Base-by-base conservation (phyloP, 2,797 vertebrate genomes). In the Podarcis siculus region DNA sequence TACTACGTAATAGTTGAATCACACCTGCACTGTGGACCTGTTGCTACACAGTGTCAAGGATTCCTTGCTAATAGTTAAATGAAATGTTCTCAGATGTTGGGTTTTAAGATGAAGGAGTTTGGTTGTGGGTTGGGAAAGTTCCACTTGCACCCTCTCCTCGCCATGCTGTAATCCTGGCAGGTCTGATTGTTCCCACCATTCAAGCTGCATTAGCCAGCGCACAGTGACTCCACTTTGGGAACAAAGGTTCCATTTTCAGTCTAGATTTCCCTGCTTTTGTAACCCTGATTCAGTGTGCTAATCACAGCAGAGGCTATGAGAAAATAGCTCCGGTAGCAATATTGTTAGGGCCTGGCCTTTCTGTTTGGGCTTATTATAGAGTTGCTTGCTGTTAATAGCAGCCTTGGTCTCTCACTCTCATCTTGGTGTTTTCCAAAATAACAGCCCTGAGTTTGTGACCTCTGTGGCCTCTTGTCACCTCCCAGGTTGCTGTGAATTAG, bases 391-490 rank as follows among this genome's bases (percentile, higher is more conserved):
- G 27, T 17, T 27, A 93, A 94, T 91, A 0, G 0, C 88, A 89
- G 90, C 91, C 85, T 91, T 93, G 93, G 90, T 92, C 93, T 93
- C 83, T 91, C 76, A 80, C 83, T 82, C 91, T 91, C 83, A 86
- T 76, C 91, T 93, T 93, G 93, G 94, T 93, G 92, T 91, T 93
- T 88, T 90, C 86, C 87, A 90, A 90, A 94, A 94, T 94, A 90
- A 87, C 87, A 87, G 91, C 55, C 58, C 88, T 94, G 90, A 58
- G 80, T 89, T 42, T n/a, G 79, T 94, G 93, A 93, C 92, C 91
- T 95, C 71, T 45, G 1, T 19, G 82, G 91, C 90, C 89, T 89
- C 90, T 92, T 92, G 73, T 32, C 87, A 91, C 92, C 88, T 91
- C 2, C n/a, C 75, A 82, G 89, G 88, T 89, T 90, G 92, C 49